Conservation (phyloP, 2,113 vertebrate genomes). For the Grus americana region DNA sequence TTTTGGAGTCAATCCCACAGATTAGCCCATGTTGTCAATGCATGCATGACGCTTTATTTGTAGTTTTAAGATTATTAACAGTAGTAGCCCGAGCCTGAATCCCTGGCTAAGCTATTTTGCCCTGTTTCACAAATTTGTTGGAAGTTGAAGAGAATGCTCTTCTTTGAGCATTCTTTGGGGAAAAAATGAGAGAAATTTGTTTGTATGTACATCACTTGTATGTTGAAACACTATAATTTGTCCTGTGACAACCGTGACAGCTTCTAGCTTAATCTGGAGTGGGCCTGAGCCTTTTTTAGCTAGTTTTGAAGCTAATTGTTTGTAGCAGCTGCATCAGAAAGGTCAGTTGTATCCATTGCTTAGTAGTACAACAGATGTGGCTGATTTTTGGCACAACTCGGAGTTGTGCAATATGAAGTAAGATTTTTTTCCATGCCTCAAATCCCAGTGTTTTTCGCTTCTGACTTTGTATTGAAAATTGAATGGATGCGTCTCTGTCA, state of each 20-base stretch:
- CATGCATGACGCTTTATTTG: neutral
- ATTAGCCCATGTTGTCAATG: neutral
- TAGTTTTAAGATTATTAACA: neutral
- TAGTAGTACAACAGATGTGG: neutral
- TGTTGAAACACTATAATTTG: neutral
- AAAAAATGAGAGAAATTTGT: neutral
- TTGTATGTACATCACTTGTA: neutral
- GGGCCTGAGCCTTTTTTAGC: neutral
- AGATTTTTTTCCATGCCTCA: neutral
- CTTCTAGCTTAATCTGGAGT: neutral
- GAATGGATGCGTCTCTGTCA: neutral
- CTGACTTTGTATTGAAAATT: neutral
- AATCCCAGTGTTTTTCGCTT: neutral
- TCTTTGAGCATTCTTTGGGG: no score
- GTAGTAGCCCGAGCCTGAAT: neutral
- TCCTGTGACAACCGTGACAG: neutral
- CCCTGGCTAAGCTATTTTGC: neutral
- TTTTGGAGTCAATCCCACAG: neutral
- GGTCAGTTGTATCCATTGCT: neutral
- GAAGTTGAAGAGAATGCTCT: neutral
- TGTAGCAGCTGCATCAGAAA: neutral
- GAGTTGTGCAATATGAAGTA: neutral
- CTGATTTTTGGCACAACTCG: neutral
- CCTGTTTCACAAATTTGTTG: neutral
- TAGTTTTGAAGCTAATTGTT: neutral